phyloP scores from a whole-genome alignment of 2,113 vertebrate genomes.

The Cardinalis cardinalis region DNA sequence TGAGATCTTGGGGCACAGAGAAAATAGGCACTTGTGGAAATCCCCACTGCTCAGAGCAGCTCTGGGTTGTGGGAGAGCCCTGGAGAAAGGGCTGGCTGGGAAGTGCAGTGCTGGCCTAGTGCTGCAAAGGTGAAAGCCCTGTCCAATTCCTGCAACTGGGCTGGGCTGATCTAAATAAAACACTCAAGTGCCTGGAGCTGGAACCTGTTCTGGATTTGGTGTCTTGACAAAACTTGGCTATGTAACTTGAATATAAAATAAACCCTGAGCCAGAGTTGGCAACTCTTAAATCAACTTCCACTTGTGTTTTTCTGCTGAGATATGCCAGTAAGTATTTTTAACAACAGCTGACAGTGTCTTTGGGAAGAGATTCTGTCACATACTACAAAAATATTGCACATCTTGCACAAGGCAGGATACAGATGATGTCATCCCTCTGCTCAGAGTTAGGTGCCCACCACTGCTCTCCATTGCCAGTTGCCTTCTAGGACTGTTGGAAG shows the following conservation, averaged over 20 bases:
- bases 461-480: background rate
- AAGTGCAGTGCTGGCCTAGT: background rate
- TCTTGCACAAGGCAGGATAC: background rate
- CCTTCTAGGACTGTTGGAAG: background rate
- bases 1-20: background rate
- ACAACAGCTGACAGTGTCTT: background rate
- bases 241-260: slow-evolving; percentile 34
- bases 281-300: slow-evolving; percentile 12
- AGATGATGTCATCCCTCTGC: background rate
- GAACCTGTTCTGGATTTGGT: background rate
- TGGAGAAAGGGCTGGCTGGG: background rate
- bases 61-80: background rate
- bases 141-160: background rate
- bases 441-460: background rate
- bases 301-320: slow-evolving; percentile 35
- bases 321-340: slow-evolving; percentile 21
- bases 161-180: background rate
- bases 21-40: background rate
- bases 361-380: background rate
- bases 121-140: background rate
- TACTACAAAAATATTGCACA: background rate
- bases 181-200: background rate
- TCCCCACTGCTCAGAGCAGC: background rate
- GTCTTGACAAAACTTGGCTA: background rate
- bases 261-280: slow-evolving; percentile 17